A percentile compares a stretch with the other conserved stretches of the same genome.
These are phyloP conservation scores for Erebia ligea DNA, from an alignment of 2,888 invertebrate genomes.

Conservation along the genomic window DNA sequence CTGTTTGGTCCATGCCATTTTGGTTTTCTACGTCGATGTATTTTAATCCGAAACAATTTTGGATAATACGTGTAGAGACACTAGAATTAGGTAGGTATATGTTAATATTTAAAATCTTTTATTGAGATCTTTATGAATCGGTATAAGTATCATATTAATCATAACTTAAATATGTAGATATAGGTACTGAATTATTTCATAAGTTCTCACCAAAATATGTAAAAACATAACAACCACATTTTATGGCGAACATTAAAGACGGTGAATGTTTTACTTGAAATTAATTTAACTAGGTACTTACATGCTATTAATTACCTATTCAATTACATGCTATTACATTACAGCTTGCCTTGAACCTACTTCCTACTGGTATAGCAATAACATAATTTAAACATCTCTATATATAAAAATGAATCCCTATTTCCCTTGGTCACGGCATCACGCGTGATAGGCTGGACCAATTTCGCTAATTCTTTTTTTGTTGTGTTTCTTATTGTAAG, in stretches of 20 bases:
- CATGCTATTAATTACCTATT: slow-evolving; percentile 10
- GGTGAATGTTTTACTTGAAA: neutral
- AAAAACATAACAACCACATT: slow-evolving; percentile 5
- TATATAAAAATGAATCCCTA: no score
- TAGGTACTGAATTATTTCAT: neutral
- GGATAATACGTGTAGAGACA: slow-evolving; percentile 7
- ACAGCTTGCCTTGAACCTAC: neutral
- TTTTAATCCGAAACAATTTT: slow-evolving; percentile 25
- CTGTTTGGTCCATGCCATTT: slow-evolving; percentile 5
- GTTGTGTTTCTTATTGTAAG: no score
- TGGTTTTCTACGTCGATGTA: slow-evolving; percentile 27
- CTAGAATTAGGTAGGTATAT: neutral
- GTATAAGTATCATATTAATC: no score
- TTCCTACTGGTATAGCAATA: no score
- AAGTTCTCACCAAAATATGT: slow-evolving; percentile 16
- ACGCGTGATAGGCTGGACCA: no score
- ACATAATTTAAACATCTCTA: no score
- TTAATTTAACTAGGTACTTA: neutral
- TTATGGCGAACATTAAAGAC: neutral
- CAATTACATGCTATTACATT: slow-evolving; percentile 10
- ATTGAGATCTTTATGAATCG: no score
- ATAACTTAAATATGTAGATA: no score
- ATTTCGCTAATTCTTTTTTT: no score
- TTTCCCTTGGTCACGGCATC: no score
- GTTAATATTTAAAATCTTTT: no score